phyloP scores from a whole-genome alignment of 2,888 invertebrate genomes.

The Erebia epiphron region DNA sequence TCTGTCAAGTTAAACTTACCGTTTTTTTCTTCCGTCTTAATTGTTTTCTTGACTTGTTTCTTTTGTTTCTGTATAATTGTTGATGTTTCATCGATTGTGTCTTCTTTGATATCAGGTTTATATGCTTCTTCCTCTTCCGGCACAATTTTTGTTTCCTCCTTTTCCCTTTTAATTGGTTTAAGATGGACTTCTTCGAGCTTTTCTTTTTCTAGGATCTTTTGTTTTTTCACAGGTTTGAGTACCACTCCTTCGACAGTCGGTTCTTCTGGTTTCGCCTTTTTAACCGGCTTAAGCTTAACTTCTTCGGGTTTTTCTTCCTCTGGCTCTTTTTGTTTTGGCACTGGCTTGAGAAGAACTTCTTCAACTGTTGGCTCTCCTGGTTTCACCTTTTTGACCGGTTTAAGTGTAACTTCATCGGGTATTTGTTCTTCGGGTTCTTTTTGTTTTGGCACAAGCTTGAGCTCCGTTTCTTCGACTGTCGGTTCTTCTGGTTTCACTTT shows the following conservation, averaged over 20 bases:
- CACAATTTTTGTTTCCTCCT: slow-evolving; percentile 39
- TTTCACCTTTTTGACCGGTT: background rate
- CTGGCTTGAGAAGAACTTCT: slow-evolving; percentile 72
- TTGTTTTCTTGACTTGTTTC: slow-evolving; percentile 51
- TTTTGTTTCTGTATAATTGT: slow-evolving; percentile 54
- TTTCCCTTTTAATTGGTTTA: slow-evolving; percentile 40
- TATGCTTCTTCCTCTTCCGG: slow-evolving; percentile 48
- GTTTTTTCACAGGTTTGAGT: slow-evolving; percentile 67
- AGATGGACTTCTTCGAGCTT: slow-evolving; percentile 59
- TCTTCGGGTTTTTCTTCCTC: slow-evolving; percentile 60
- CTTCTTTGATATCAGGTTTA: background rate
- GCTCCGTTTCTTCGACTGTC: slow-evolving; percentile 56
- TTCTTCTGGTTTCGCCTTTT: background rate
- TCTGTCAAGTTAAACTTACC: slow-evolving; percentile 2
- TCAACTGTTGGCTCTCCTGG: slow-evolving; percentile 46
- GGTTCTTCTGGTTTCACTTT: slow-evolving; percentile 38
- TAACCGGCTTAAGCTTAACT: slow-evolving; percentile 44
- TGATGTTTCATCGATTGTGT: slow-evolving; percentile 39
- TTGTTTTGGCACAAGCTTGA: slow-evolving; percentile 67
- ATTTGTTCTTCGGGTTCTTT: slow-evolving; percentile 51
- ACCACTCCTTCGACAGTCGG: slow-evolving; percentile 58
- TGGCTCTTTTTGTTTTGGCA: slow-evolving; percentile 52
- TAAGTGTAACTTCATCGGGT: slow-evolving; percentile 58
- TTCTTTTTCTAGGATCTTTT: slow-evolving; percentile 51
- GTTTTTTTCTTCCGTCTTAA: slow-evolving; percentile 37